A percentile compares a stretch with the other conserved stretches of the same genome.
Evolutionary conservation across 2,113 vertebrate species (phyloP).

Genomic region (Callocephalon fimbriatum): DNA sequence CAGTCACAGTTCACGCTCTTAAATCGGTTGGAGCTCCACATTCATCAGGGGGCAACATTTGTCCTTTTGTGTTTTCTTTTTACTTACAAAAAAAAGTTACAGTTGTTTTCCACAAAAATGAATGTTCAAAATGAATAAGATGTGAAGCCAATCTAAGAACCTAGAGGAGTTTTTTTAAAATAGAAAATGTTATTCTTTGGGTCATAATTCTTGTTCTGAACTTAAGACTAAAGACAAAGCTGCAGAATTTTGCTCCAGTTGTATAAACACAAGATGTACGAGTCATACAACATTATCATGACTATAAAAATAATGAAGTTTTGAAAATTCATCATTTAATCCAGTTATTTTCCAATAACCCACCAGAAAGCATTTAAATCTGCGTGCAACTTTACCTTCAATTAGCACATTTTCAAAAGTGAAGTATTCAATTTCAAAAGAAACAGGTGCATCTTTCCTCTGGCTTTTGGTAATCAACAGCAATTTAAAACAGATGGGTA

Average conservation of each 20-base stretch:
- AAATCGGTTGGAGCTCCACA: slow-evolving; percentile 4
- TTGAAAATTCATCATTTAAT: background rate
- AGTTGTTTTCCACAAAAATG: background rate
- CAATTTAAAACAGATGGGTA: background rate
- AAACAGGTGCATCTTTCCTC: background rate
- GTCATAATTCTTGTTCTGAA: background rate
- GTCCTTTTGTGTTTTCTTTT: slow-evolving; percentile 16
- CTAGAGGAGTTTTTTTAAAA: slow-evolving; percentile 1
- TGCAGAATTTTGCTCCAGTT: background rate
- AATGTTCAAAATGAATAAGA: slow-evolving; percentile 25
- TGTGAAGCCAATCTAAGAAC: background rate
- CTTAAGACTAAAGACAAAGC: background rate
- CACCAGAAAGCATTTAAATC: background rate
- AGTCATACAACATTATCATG: background rate
- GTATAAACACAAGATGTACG: background rate
- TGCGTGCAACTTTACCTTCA: background rate
- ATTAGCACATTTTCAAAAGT: background rate
- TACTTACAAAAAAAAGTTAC: slow-evolving; percentile 36
- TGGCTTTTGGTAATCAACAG: background rate
- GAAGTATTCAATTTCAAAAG: background rate
- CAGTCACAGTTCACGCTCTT: slow-evolving; percentile 37
- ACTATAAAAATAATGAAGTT: background rate
- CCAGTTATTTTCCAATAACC: background rate
- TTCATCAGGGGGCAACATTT: slow-evolving; percentile 16
- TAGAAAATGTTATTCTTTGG: background rate